phyloP scores from a whole-genome alignment of 2,888 invertebrate species.

The Mongoloraphidia duomilia region DNA sequence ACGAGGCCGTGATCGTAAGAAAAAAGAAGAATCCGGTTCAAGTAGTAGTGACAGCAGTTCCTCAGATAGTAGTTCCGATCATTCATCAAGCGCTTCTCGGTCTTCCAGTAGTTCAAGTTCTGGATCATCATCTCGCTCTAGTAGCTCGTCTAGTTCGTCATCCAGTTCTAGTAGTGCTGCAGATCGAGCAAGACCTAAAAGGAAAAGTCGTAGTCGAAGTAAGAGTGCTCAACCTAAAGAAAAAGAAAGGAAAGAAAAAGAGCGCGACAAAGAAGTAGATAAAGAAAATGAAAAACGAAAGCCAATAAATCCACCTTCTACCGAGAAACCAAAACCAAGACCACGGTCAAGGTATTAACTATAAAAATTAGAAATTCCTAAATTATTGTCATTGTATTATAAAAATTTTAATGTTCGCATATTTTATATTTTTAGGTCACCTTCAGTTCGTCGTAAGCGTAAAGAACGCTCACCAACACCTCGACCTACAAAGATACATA shows the following conservation, averaged over 20 bases:
- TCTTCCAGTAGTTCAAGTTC: slow-evolving; percentile 66
- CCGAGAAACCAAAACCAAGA: slow-evolving; percentile 28
- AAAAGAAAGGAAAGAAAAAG: slow-evolving; percentile 26
- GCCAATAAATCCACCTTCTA: slow-evolving; percentile 18
- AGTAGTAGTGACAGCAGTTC: slow-evolving; percentile 73
- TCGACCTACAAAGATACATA: slow-evolving; percentile 83
- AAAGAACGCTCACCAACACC: slow-evolving; percentile 82
- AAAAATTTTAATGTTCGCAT: background rate
- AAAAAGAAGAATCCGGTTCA: slow-evolving; percentile 56
- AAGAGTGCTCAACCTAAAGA: slow-evolving; percentile 27
- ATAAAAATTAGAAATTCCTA: background rate
- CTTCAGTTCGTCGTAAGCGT: slow-evolving; percentile 48
- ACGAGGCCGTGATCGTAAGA: slow-evolving; percentile 44
- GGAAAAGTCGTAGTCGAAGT: slow-evolving; percentile 28
- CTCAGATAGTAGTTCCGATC: slow-evolving; percentile 54
- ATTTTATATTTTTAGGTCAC: slow-evolving; percentile 22
- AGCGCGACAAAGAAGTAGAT: slow-evolving; percentile 30
- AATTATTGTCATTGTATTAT: background rate
- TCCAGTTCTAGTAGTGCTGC: slow-evolving; percentile 51
- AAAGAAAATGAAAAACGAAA: slow-evolving; percentile 22
- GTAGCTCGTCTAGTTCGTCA: slow-evolving; percentile 42
- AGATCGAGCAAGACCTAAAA: slow-evolving; percentile 46
- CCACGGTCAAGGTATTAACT: slow-evolving; percentile 27
- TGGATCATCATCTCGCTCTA: slow-evolving; percentile 37
- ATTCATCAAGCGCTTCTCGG: slow-evolving; percentile 58